These are phyloP conservation scores for Shargacucullia verbasci DNA, from an alignment of 2,888 invertebrate species.

Conservation along the genomic window DNA sequence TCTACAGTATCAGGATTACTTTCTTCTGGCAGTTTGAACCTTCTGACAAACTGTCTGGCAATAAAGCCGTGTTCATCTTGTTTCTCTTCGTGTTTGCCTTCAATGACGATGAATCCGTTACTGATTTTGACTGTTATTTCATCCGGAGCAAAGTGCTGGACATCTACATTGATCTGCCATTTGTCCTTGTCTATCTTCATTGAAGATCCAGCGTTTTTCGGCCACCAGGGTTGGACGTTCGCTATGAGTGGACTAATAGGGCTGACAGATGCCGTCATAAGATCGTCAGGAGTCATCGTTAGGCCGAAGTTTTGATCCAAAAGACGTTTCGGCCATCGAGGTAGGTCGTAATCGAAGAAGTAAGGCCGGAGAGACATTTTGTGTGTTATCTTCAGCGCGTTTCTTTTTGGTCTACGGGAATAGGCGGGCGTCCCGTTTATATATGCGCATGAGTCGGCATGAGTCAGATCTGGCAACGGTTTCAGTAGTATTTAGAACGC, in stretches of 20 bases:
- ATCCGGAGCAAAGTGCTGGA: slow-evolving; percentile 93
- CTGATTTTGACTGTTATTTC: slow-evolving; percentile 93
- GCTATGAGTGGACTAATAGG: slow-evolving; percentile 69
- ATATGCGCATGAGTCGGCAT: slow-evolving; percentile 39
- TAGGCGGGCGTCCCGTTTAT: slow-evolving; percentile 32
- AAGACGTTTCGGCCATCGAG: slow-evolving; percentile 77
- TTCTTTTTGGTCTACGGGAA: slow-evolving; percentile 55
- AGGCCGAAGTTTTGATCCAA: slow-evolving; percentile 83
- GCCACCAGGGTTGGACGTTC: slow-evolving; percentile 76
- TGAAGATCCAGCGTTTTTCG: slow-evolving; percentile 80
- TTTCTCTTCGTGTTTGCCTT: slow-evolving; percentile 94
- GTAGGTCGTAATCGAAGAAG: slow-evolving; percentile 75
- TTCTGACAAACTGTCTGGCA: slow-evolving; percentile 91
- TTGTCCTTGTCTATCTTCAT: slow-evolving; percentile 87
- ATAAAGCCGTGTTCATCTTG: slow-evolving; percentile 93
- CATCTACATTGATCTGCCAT: slow-evolving; percentile 92
- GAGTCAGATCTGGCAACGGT: slow-evolving; percentile 52
- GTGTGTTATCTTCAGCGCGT: slow-evolving; percentile 43
- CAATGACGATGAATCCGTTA: slow-evolving; percentile 91
- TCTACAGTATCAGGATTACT: slow-evolving; percentile 92
- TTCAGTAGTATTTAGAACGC: slow-evolving; percentile 54
- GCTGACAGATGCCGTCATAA: slow-evolving; percentile 67
- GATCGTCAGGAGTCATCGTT: slow-evolving; percentile 79
- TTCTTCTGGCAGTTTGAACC: slow-evolving; percentile 92
- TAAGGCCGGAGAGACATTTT: slow-evolving; percentile 78